phyloP scores from a whole-genome alignment of 2,113 vertebrate genomes.

The Pluvianellus socialis region DNA sequence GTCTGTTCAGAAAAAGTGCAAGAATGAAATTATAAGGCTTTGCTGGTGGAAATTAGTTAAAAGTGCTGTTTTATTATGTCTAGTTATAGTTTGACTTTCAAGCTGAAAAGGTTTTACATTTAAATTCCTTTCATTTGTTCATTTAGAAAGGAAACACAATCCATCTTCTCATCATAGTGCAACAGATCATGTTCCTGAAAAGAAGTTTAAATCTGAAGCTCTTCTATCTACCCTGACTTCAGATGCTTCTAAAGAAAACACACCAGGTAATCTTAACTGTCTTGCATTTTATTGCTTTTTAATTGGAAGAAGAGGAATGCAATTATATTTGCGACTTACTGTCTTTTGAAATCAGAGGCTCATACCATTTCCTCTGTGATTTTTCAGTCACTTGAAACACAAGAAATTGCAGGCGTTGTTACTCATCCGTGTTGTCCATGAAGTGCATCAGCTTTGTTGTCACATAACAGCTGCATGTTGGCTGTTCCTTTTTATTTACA shows the following conservation, averaged over 20 bases:
- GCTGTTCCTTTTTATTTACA: not conserved
- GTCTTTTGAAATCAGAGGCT: not conserved
- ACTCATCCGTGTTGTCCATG: not conserved
- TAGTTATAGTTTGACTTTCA: not conserved
- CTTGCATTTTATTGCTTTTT: not conserved
- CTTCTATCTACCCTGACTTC: constrained; percentile 96
- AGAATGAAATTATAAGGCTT: not conserved
- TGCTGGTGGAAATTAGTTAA: not conserved
- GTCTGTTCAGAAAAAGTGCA: not conserved
- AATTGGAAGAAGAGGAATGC: not conserved
- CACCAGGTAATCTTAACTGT: constrained; percentile 80
- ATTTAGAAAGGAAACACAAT: constrained; percentile 94
- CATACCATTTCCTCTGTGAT: not conserved
- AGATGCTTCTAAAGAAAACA: constrained; percentile 96
- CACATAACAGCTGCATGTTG: not conserved
- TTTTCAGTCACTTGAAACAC: not conserved
- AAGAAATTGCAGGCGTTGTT: not conserved
- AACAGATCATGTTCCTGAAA: constrained; percentile 93
- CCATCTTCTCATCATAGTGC: constrained; percentile 89
- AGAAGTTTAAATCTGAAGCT: constrained; percentile 99
- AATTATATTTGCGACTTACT: not conserved
- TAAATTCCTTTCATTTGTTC: not conserved
- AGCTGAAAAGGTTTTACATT: not conserved
- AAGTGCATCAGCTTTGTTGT: not conserved
- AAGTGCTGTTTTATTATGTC: not conserved